Evolutionary conservation across 2,797 vertebrate species (phyloP).

Genomic region (Pseudochirops cupreus): DNA sequence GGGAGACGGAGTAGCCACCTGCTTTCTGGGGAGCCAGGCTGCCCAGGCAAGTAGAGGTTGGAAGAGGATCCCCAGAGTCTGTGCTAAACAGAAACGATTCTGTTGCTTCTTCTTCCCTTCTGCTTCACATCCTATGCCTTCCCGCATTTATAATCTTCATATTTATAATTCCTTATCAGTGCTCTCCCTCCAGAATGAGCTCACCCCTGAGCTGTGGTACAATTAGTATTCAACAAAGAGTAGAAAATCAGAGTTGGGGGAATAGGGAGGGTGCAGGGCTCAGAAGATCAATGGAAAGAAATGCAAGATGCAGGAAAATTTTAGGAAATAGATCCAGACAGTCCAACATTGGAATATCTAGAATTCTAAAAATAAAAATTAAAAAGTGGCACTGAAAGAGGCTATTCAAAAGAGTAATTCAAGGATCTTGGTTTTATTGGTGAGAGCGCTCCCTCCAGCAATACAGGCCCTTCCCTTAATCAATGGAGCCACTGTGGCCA

Average conservation of each 20-base stretch:
- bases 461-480: not conserved
- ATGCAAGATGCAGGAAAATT: not conserved
- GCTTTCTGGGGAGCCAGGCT: not conserved
- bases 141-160: not conserved
- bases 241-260: not conserved
- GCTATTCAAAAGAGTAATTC: not conserved
- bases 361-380: not conserved
- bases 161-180: not conserved
- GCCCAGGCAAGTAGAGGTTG: not conserved
- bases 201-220: not conserved
- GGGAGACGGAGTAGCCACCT: not conserved
- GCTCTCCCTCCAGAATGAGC: not conserved
- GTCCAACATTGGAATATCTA: not conserved
- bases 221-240: not conserved
- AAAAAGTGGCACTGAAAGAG: not conserved
- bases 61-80: not conserved
- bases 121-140: not conserved
- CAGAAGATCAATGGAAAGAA: not conserved
- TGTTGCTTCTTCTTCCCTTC: not conserved
- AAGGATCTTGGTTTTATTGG: not conserved
- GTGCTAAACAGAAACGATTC: not conserved
- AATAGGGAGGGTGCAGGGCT: not conserved
- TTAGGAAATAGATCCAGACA: not conserved
- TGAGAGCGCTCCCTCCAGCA: not conserved
- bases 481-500: not conserved